phyloP scores from a whole-genome alignment of 2,888 invertebrate species.

The Watsonalla binaria region DNA sequence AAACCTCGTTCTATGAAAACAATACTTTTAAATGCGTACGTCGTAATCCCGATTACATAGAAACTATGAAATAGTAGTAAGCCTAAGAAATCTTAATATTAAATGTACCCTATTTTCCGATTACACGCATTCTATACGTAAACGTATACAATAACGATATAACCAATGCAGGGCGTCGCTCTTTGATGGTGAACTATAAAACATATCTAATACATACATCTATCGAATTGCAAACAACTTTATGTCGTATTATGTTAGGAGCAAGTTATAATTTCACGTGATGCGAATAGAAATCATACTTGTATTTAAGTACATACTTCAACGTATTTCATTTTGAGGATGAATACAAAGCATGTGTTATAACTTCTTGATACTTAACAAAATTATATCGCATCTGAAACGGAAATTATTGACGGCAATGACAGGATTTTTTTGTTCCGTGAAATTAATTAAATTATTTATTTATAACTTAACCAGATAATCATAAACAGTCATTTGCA shows the following conservation, averaged over 20 bases:
- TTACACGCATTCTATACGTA: conserved; percentile 60
- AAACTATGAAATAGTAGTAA: conserved; percentile 58
- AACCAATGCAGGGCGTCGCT: conserved; percentile 57
- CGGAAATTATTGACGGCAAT: no score
- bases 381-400: no score
- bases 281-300: background rate
- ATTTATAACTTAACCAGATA: no score
- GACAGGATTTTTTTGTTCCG: background rate
- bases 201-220: background rate
- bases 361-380: no score
- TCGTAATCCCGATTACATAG: conserved; percentile 43
- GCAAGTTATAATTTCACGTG: background rate
- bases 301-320: background rate
- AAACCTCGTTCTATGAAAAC: conserved; percentile 30
- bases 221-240: background rate
- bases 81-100: conserved; percentile 57
- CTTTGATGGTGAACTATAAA: conserved; percentile 9
- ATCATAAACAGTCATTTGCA: conserved; percentile 1
- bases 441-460: background rate
- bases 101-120: conserved; percentile 69
- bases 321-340: background rate
- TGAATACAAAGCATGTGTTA: no score
- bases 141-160: conserved; percentile 54
- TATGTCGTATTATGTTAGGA: no score
- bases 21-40: conserved; percentile 61